These are phyloP conservation scores for Neodiprion lecontei DNA, from an alignment of 1,140 invertebrate species.

Conservation along the genomic window DNA sequence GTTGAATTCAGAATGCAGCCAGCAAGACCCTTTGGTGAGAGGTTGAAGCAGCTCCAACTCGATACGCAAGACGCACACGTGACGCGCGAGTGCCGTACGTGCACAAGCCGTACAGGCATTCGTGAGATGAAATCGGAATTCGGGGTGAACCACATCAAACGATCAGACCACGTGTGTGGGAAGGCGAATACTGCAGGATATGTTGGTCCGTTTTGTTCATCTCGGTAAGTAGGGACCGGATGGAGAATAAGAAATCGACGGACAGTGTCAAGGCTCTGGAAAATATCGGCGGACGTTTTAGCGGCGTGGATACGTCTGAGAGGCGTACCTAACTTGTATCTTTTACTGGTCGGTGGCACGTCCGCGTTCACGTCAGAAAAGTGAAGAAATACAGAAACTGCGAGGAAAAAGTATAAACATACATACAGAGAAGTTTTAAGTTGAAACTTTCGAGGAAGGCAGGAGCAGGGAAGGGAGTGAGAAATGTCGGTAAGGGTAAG, in stretches of 20 bases:
- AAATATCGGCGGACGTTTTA: too few species aligned
- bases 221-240: too few species aligned
- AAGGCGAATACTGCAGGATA: too few species aligned
- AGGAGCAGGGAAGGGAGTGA: conserved; percentile 26
- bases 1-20: background rate
- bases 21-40: background rate
- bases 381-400: conserved; percentile 36
- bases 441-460: conserved; percentile 35
- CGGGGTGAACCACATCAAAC: background rate
- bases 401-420: conserved; percentile 44
- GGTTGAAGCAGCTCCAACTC: background rate
- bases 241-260: too few species aligned
- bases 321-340: too few species aligned
- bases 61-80: background rate
- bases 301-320: too few species aligned
- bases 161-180: background rate
- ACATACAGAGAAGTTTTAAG: conserved; percentile 51
- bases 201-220: too few species aligned
- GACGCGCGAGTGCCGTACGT: background rate
- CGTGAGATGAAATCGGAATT: background rate
- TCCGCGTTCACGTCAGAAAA: too few species aligned
- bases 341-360: too few species aligned
- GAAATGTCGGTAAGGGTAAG: conserved; percentile 22
- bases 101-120: background rate
- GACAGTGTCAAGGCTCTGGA: too few species aligned